Conservation (phyloP, 2,797 vertebrate species). For the Trachops cirrhosus region DNA sequence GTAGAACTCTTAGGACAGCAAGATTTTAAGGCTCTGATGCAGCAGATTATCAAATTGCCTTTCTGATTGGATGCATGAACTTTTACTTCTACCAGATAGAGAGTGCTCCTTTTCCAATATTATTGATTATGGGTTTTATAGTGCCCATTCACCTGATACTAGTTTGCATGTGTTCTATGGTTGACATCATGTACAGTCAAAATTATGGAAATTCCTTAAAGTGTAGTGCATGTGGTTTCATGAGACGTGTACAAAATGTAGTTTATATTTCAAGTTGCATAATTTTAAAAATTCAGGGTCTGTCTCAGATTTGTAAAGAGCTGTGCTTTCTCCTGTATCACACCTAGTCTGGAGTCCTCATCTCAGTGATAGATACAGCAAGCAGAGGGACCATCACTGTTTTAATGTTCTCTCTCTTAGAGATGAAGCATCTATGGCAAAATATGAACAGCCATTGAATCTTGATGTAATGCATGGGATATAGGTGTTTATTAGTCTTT, state of each 20-base stretch:
- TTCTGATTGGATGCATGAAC: background rate
- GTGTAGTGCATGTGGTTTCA: background rate
- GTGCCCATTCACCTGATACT: background rate
- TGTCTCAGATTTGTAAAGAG: background rate
- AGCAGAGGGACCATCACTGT: background rate
- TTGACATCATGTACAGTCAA: background rate
- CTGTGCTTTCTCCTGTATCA: background rate
- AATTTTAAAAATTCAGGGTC: background rate
- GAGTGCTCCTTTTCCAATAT: background rate
- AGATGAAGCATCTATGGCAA: background rate
- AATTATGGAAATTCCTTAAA: background rate
- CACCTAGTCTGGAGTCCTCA: background rate
- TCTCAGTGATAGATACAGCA: background rate
- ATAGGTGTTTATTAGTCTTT: background rate
- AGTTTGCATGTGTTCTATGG: background rate
- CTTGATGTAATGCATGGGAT: background rate
- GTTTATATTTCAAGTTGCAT: background rate
- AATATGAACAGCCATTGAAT: background rate
- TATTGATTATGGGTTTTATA: background rate
- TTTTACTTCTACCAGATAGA: background rate
- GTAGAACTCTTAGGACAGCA: background rate
- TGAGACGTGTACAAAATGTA: background rate
- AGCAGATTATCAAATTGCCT: background rate
- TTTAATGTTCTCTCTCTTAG: background rate
- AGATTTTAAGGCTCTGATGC: background rate